Base-by-base conservation (phyloP, 2,113 vertebrate species). In the Willisornis vidua region DNA sequence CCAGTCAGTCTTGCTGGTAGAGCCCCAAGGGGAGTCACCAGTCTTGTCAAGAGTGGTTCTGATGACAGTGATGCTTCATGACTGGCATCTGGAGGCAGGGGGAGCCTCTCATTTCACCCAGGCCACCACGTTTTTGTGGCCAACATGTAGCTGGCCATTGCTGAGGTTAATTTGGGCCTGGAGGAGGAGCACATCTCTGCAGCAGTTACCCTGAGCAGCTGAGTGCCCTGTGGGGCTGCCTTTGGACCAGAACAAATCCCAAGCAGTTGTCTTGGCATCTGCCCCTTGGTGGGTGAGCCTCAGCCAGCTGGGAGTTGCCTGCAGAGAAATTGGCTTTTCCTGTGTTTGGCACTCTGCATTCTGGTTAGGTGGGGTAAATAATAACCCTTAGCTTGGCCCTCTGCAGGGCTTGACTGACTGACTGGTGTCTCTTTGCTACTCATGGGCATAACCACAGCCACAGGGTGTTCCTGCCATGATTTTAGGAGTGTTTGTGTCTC, bases 171-270 rank as follows among this genome's bases (percentile, higher is more conserved):
- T 89, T 59, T 49, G 48, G 45, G 19, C 49, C 63, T 33, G 26
- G 49, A 84, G 49, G 24, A 43, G 37, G 62, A 92, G 9, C 3
- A 43, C 10, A 5, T 73, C 35, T 18, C 20, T 75, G 65, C 63
- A 45, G 41, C 1, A 17, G 46, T 63, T 87, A 19, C 35, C 15
- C 16, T 12, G 62, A 72, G 59, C 29, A 24, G n/a, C n/a, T 0
- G 0, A 22, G 26, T 4, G 9, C 51, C 84, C 73, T 59, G 23
- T 0, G 1, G 54, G 2, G 3, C 63, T 48, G 59, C 5, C 3
- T 67, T 49, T 0, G 0, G 23, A 37, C 45, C 39, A 31, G 46
- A 0, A 86, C n/a, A 82, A 76, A 80, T 31, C 3, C 2, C 58
- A 37, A 45, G 29, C 7, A 12, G 63, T 70, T 28, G 31, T 80